These are phyloP conservation scores for Abramis brama DNA, from an alignment of 2,113 vertebrate species.

Conservation along the genomic window DNA sequence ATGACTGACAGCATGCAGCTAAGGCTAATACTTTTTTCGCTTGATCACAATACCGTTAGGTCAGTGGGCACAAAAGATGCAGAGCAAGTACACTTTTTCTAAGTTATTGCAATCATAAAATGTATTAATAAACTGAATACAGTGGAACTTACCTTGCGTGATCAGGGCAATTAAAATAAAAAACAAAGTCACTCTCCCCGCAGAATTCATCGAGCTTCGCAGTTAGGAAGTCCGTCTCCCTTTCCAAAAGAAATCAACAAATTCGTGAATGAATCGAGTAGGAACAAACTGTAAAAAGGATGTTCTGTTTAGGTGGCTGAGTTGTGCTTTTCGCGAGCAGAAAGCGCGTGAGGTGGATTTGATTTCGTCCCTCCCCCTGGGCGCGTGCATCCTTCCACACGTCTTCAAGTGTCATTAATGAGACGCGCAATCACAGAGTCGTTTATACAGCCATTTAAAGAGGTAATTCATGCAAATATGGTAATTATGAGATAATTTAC, in stretches of 20 bases:
- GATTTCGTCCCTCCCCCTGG: constrained; percentile 70
- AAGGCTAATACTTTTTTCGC: not conserved
- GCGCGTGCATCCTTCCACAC: constrained; percentile 42
- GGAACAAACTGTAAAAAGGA: not conserved
- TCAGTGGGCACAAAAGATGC: not conserved
- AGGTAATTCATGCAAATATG: not conserved
- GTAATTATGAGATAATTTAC: not conserved
- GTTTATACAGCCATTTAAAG: not conserved
- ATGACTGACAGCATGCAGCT: not conserved
- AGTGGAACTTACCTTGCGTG: constrained; percentile 67
- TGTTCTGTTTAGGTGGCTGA: not conserved
- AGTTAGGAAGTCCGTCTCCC: constrained; percentile 44
- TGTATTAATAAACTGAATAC: not conserved
- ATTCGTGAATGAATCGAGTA: not conserved
- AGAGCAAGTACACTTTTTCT: not conserved
- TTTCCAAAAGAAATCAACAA: not conserved
- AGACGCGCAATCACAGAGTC: not conserved
- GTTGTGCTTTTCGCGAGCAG: constrained; percentile 56
- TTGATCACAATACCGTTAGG: not conserved
- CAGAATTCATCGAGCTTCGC: constrained; percentile 64
- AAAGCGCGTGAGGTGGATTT: constrained; percentile 61
- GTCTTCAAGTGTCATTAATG: constrained; percentile 41
- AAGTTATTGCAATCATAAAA: not conserved
- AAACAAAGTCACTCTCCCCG: constrained; percentile 64
- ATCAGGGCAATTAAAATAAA: constrained; percentile 65